Evolutionary conservation across 1,140 invertebrate genomes (phyloP).

Genomic region (Aethina tumida): DNA sequence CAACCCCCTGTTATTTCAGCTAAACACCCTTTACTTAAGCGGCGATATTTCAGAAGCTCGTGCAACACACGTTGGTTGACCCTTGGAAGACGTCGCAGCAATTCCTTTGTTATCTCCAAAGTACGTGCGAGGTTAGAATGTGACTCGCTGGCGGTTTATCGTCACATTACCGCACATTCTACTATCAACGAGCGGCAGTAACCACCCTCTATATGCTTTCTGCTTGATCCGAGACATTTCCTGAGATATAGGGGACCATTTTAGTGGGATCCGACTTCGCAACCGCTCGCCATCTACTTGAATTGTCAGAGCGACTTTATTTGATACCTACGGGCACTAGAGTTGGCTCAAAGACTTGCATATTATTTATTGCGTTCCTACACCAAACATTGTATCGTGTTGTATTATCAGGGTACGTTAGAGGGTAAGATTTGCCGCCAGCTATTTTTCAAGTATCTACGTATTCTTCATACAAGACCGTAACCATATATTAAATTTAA

Average conservation of each 20-base stretch:
- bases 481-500: too few species aligned
- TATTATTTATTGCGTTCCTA: constrained; percentile 39
- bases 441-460: too few species aligned
- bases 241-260: constrained; percentile 26
- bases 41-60: constrained; percentile 6
- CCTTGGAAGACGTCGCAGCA: constrained; percentile 32
- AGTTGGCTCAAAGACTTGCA: constrained; percentile 36
- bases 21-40: too few species aligned
- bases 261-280: constrained; percentile 9
- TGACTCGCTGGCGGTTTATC: constrained; percentile 2
- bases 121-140: constrained; percentile 21
- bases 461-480: too few species aligned
- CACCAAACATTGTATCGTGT: constrained; percentile 34
- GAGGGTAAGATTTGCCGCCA: too few species aligned
- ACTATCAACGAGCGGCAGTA: constrained; percentile 27
- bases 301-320: constrained; percentile 19
- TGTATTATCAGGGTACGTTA: too few species aligned
- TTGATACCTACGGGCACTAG: constrained; percentile 37
- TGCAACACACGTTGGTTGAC: constrained; percentile 26
- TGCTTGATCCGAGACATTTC: constrained; percentile 39
- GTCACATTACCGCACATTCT: constrained; percentile 20
- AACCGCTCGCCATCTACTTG: too few species aligned
- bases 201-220: constrained; percentile 39
- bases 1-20: too few species aligned
- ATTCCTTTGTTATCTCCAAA: constrained; percentile 36